Evolutionary conservation across 2,888 invertebrate genomes (phyloP).

Genomic region (Athalia cordata): DNA sequence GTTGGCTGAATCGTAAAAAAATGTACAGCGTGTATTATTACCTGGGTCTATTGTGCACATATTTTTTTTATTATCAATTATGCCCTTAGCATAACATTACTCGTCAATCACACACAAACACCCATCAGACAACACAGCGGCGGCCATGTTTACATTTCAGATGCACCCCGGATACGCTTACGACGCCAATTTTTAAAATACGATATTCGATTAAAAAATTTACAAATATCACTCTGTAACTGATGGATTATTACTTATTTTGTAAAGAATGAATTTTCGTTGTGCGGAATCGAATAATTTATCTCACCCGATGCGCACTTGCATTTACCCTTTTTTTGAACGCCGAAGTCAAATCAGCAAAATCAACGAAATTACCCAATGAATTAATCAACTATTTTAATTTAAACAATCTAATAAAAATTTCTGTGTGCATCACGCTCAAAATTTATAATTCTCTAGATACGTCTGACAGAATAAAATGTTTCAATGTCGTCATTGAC

Average conservation of each 20-base stretch:
- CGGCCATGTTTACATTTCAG: constrained; percentile 70
- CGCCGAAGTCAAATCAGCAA: constrained; percentile 35
- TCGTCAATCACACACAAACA: constrained; percentile 60
- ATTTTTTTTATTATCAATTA: constrained; percentile 57
- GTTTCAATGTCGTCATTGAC: constrained; percentile 18
- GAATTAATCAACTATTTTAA: background rate
- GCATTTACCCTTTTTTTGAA: background rate
- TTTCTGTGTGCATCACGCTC: background rate
- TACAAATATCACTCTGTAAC: background rate
- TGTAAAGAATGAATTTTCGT: background rate
- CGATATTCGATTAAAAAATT: constrained; percentile 5
- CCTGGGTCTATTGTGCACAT: constrained; percentile 64
- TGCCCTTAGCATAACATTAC: constrained; percentile 53
- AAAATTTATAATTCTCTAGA: background rate
- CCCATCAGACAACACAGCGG: constrained; percentile 66
- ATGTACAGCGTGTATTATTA: constrained; percentile 51
- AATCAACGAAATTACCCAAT: background rate
- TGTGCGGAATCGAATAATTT: background rate
- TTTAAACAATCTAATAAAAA: background rate
- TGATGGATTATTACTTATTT: background rate
- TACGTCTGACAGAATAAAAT: background rate
- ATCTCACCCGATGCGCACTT: background rate
- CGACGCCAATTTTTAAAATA: constrained; percentile 26
- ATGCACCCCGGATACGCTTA: constrained; percentile 51
- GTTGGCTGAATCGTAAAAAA: constrained; percentile 2